Base-by-base conservation (phyloP, 1,140 invertebrate genomes). In the Notospermus geniculatus region DNA sequence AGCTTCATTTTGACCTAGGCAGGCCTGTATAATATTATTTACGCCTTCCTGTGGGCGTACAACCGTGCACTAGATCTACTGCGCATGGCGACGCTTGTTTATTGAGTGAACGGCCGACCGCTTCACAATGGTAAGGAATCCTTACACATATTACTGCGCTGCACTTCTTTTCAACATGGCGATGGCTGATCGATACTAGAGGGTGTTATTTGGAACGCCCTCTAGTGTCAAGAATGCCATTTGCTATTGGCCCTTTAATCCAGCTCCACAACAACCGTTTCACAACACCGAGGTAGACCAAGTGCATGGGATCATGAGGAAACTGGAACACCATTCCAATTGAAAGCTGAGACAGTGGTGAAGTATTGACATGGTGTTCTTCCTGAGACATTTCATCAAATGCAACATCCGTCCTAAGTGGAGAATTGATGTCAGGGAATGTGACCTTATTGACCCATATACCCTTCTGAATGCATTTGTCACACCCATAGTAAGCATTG, bases 241-340 rank as follows among this genome's bases (percentile, higher is more conserved):
- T 32, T 54, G 25, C 32, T 22, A 45, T 23, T 22, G 62, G 36
- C 11, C 62, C 65, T 27, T 22, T 62, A 25, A 74, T 57, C 75
- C 73, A 80, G 0, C 74, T 32, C 19, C 57, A 29, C 25, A 78
- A 32, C n/a, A 82, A 43, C 65, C 67, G 76, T 54, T 61, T 67
- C 0, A 68, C 64, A 23, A 75, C 69, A 7, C 77, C 79, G 52
- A 77, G 56, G 54, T 67, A 77, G 25, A 72, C 52, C 41, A 73
- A 46, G 60, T 81, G 77, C 75, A 79, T 77, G 46, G 66, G 71
- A 54, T 81, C 73, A 17, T 75, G 43, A 19, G 70, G 68, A 57
- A 77, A 65, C 45, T 66, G n/a, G 11, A 62, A 32, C n/a, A 76
- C 64, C 50, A 75, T 45, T 30, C 67, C 63, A 41, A 79, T n/a